A percentile compares a stretch with the other conserved stretches of the same genome.
Evolutionary conservation across 1,140 invertebrate species (phyloP).

Genomic region (Cyrtorhinus lividipennis): DNA sequence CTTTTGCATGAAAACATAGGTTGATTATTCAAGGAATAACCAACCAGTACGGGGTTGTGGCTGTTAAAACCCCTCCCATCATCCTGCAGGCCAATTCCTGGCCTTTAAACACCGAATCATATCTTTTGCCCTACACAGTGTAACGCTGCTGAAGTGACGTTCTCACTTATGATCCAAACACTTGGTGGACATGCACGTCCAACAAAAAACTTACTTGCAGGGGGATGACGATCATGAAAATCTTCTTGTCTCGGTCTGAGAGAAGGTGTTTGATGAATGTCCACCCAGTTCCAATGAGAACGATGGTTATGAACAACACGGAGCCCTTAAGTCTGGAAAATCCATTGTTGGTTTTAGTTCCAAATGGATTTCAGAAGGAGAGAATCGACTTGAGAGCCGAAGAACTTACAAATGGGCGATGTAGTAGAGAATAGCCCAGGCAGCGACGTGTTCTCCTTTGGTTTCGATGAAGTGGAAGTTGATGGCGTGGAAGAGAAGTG

Average conservation of each 20-base stretch:
- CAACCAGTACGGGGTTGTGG: no score
- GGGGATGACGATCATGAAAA: constrained; percentile 98
- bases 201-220: constrained; percentile 77
- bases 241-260: constrained; percentile 88
- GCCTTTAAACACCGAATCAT: no score
- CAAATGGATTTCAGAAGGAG: no score
- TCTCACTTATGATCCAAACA: no score
- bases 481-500: constrained; percentile 87
- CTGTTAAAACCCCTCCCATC: no score
- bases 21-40: no score
- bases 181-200: no score
- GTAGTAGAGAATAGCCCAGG: constrained; percentile 95
- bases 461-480: constrained; percentile 93
- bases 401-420: constrained; percentile 76
- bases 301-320: constrained; percentile 88
- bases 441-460: constrained; percentile 85
- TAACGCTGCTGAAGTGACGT: no score
- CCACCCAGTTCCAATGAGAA: constrained; percentile 96
- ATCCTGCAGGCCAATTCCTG: no score
- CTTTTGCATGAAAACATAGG: no score
- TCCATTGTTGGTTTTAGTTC: constrained; percentile 18
- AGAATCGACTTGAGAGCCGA: no score
- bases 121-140: no score
- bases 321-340: constrained; percentile 66
- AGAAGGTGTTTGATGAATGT: constrained; percentile 97